Evolutionary conservation across 2,113 vertebrate genomes (phyloP), one percentile per base, ranked within the genome.

Genomic region (Cacatua alba): DNA sequence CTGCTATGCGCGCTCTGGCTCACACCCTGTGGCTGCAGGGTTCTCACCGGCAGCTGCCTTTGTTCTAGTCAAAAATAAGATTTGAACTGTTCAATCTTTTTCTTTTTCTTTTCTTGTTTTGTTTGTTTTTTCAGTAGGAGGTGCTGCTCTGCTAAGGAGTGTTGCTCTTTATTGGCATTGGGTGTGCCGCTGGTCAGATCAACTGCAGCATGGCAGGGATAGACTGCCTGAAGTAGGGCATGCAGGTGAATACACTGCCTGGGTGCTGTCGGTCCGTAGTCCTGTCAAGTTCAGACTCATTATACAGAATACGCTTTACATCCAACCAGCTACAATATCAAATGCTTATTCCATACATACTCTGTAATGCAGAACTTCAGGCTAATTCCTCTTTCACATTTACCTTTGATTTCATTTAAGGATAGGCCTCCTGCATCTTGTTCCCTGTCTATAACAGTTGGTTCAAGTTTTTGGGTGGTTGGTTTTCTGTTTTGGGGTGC

Each of bases 231-330:
- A 24, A 67, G n/a, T 0, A 4, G 41, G 24, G 4, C 3, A 2
- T 4, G 18, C 7, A 2, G 29, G 17, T 51, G 52, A 33, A 13
- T 28, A 17, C 20, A 2, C 16, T 67, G 77, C 26, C 49, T 37
- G 55, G 7, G 5, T 51, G 46, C 51, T 17, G 4, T 15, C 2
- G 1, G 7, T 71, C 68, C 2, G 0, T 3, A 5, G 53, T n/a
- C 55, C 39, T 75, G 46, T 55, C 12, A 1, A 1, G 0, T 53
- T 89, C 62, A 41, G 26, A 11, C n/a, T 29, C 20, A 1, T 60
- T 53, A 5, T 23, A 12, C 11, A 53, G 23, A 71, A 55, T 12
- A 39, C 25, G 10, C 62, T 51, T 49, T 46, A 62, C 15, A 35
- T 72, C 51, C 23, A 51, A 4, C 35, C 48, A 46, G 12, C 23